Evolutionary conservation across 2,888 invertebrate species (phyloP), one percentile per base, ranked within the genome.

Genomic region (Thelaira solivaga): DNA sequence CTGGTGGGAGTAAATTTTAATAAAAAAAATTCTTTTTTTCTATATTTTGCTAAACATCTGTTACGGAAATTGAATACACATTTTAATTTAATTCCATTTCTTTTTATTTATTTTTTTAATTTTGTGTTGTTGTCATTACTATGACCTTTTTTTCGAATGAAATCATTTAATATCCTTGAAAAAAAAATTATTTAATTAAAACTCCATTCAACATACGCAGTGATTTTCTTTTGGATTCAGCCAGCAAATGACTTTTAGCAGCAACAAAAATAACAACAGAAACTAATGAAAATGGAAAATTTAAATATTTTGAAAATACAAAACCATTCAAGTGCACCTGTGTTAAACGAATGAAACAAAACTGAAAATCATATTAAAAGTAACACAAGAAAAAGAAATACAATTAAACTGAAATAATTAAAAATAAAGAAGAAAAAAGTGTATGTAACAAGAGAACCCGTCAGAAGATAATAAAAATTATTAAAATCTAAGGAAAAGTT

Each of bases 281-380:
- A 71, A 57, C 36, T 24, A 74, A 69, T 36, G 43, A 20, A 43
- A 53, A 69, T 36, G 43, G 20, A 43, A 53, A 69, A 69, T 65
- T 73, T 77, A 65, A 59, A 74, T 74, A 65, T 69, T 74, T 65
- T 43, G 57, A 74, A 78, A 74, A n/a, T n/a, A n/a, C n/a, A n/a
- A 59, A 78, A 61, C 41, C 74, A 24, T 74, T 78, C 78, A 78
- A 74, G 61, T 69, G 74, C 78, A 78, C 78, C 78, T 78, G 78
- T 74, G 78, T 53, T 69, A 31, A 20, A 64, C 13, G 34, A 57
- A 13, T 5, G 18, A 53, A 61, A 61, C 29, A 29, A 67, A 51
- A 53, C 34, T 13, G 8, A 26, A 71, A 72, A 72, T 47, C 11
- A 39, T 57, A 57, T 62, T 43, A 43, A 59, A 76, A 73, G 69